Evolutionary conservation across 2,797 vertebrate species (phyloP).

Genomic region (Chiroxiphia lanceolata): DNA sequence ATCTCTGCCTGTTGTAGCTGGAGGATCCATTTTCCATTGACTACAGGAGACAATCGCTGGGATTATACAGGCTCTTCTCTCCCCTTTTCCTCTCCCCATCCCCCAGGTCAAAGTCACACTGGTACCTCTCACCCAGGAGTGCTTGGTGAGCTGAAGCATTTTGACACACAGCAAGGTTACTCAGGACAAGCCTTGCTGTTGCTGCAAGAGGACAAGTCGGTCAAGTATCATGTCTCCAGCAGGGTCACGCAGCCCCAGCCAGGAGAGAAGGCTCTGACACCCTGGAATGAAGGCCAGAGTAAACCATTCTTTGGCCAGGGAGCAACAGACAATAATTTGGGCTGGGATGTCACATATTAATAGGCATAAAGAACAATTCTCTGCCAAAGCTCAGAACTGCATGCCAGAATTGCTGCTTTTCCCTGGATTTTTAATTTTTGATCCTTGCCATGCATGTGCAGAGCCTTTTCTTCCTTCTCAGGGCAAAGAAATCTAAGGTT

Average conservation of each 20-base stretch:
- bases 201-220: background rate
- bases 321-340: background rate
- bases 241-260: background rate
- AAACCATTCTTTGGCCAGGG: background rate
- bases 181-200: background rate
- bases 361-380: background rate
- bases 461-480: background rate
- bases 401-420: background rate
- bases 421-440: background rate
- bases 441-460: background rate
- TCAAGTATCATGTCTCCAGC: background rate
- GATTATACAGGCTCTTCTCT: background rate
- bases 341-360: background rate
- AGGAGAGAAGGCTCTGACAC: background rate
- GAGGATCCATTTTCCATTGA: background rate
- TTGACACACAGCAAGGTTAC: background rate
- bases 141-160: background rate
- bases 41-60: background rate
- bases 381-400: background rate
- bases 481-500: background rate
- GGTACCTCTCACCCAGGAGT: background rate
- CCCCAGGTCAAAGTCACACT: background rate
- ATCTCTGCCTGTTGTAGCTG: fast-evolving
- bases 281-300: background rate
- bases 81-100: background rate